A percentile compares a stretch with the other conserved stretches of the same genome.
Conservation (phyloP, 2,797 vertebrate species). For the Borostomias antarcticus region DNA sequence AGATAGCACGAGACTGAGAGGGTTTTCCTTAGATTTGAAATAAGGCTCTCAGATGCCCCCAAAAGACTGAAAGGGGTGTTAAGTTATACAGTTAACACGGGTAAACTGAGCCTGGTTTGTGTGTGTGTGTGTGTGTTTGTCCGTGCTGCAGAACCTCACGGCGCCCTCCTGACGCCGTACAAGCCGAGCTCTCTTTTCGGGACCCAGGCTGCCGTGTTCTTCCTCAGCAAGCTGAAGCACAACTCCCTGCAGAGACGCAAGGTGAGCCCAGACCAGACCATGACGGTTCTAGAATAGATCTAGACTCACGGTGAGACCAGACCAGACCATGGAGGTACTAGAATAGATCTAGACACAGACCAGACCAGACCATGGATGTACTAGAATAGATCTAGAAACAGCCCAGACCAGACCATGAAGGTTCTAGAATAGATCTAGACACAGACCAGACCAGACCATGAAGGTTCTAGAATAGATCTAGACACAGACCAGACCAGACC, state of each 20-base stretch:
- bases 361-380: too few relatives aligned
- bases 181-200: slow-evolving; percentile 61
- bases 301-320: too few relatives aligned
- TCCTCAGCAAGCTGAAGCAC: slow-evolving; percentile 90
- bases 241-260: slow-evolving; percentile 78
- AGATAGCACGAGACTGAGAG: not conserved
- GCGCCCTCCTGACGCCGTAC: slow-evolving; percentile 34
- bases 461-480: too few relatives aligned
- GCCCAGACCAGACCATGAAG: too few relatives aligned
- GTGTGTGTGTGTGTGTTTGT: too few relatives aligned
- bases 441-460: too few relatives aligned
- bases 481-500: too few relatives aligned
- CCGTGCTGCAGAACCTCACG: slow-evolving; percentile 62
- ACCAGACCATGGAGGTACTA: too few relatives aligned
- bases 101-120: slow-evolving; percentile 18
- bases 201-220: slow-evolving; percentile 81
- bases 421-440: too few relatives aligned
- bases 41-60: not conserved
- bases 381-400: too few relatives aligned
- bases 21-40: not conserved
- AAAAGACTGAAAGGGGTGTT: not conserved
- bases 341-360: too few relatives aligned
- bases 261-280: slow-evolving; percentile 59
- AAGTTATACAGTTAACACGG: too few relatives aligned
- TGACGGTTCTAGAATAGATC: not conserved